Base-by-base conservation (phyloP, 2,888 invertebrate species). In the Nomada fucata region DNA sequence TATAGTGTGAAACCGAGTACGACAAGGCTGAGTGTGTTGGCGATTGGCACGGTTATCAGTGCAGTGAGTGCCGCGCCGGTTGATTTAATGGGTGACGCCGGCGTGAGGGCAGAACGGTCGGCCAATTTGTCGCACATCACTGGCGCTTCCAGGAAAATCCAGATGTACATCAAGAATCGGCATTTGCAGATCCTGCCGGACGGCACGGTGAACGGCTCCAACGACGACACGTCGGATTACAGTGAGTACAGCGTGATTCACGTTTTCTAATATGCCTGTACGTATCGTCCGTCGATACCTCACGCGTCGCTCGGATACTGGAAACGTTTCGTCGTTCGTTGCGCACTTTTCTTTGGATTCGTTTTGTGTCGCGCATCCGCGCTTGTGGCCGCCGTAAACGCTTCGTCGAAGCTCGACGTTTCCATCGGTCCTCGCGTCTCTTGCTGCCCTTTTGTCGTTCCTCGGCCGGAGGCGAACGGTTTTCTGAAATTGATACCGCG, bases 171-270 rank as follows among this genome's bases (percentile, higher is more conserved):
- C 94, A 97, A 96, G 95, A 96, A 97, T 95, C 96, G 96, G 90
- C 96, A 97, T 94, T 95, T 97, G 89, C 97, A 97, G 95, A 95
- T 97, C 91, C 94, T 97, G 94, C 97, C 97, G 89, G 97, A 97
- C 95, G 97, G 97, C 94, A 96, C 96, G 91, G 97, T 97, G 94
- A 97, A 97, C 95, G 97, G 97, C 90, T 97, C 97, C 93, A 95
- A 95, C 93, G 96, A 97, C 94, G 96, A 96, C 94, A 95, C 95
- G 94, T 97, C 97, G 95, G 96, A 96, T 95, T 97, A 97, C 96
- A 97, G 97, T 97, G 94, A 97, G 97, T 97, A 89, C 72, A 60
- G 23, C 4, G 2, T 23, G 47, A 42, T 53, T 4, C 42, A 57
- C 20, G 36, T 29, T 13, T 2, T 23, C 36, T 47, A 20, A 42